These are phyloP conservation scores for Diceros bicornis DNA, from an alignment of 2,797 vertebrate species.

Conservation along the genomic window DNA sequence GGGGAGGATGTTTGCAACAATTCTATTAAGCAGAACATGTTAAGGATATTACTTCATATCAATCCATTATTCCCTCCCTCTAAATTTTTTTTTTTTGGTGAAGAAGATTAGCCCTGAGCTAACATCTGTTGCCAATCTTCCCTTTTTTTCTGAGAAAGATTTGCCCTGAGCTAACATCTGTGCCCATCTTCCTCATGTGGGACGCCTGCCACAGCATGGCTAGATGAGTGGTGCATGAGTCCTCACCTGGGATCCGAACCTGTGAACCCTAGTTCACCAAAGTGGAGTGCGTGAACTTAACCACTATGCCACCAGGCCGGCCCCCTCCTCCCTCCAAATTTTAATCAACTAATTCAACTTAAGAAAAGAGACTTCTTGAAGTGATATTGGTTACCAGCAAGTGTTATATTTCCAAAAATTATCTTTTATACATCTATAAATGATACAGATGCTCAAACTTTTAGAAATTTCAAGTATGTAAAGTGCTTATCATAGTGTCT, in stretches of 20 bases:
- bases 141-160: too few species aligned
- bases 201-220: too few species aligned
- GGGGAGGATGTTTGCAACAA: background rate
- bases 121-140: too few species aligned
- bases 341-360: conserved; percentile 33
- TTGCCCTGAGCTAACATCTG: too few species aligned
- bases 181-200: too few species aligned
- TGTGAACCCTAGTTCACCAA: too few species aligned
- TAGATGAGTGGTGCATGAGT: too few species aligned
- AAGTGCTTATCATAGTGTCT: background rate
- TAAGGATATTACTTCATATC: background rate
- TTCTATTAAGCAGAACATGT: conserved; percentile 36
- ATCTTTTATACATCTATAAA: background rate
- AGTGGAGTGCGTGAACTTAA: too few species aligned
- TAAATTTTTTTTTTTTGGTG: background rate
- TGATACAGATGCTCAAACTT: conserved; percentile 34
- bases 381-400: background rate
- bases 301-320: too few species aligned
- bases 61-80: background rate
- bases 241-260: too few species aligned
- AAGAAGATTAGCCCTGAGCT: too few species aligned
- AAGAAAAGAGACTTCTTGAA: background rate
- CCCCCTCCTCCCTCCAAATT: background rate
- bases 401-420: conserved; percentile 3
- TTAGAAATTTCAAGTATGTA: background rate